Percentiles rank a stretch among this genome's conserved stretches.
Conservation (phyloP, 2,797 vertebrate species). For the Dermochelys coriacea region DNA sequence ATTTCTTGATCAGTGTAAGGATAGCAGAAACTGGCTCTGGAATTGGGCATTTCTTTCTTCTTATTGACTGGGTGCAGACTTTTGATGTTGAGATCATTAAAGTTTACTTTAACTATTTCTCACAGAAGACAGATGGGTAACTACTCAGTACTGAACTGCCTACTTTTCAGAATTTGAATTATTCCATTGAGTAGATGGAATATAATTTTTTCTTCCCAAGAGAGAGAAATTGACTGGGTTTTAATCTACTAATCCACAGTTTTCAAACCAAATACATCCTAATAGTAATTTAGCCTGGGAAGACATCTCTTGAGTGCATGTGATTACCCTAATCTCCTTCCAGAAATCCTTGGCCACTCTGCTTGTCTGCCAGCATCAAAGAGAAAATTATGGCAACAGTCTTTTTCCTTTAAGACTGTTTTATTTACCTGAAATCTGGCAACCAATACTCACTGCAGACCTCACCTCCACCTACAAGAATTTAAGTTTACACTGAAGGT, state of each 20-base stretch:
- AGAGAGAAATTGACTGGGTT: slow-evolving; percentile 40
- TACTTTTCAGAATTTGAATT: slow-evolving; percentile 41
- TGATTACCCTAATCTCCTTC: slow-evolving; percentile 43
- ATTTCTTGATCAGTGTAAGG: neutral
- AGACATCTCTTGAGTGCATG: slow-evolving; percentile 24
- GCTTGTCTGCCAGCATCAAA: slow-evolving; percentile 34
- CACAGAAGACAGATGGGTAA: neutral
- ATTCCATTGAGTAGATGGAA: slow-evolving; percentile 31
- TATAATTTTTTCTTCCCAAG: slow-evolving; percentile 27
- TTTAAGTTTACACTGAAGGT: neutral
- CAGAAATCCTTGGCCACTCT: slow-evolving; percentile 32
- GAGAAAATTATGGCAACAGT: neutral
- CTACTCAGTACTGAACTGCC: neutral
- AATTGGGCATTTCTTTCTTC: neutral
- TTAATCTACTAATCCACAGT: slow-evolving; percentile 44
- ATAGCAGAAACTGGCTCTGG: neutral
- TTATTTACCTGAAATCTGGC: neutral
- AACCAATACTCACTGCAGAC: neutral
- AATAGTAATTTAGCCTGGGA: slow-evolving; percentile 39
- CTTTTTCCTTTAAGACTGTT: neutral
- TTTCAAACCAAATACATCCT: slow-evolving; percentile 54
- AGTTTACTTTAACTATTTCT: neutral
- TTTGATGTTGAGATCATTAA: neutral
- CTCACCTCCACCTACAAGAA: neutral
- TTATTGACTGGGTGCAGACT: neutral